Conservation (phyloP, 2,888 invertebrate species). For the Gisinianus flammeolus region DNA sequence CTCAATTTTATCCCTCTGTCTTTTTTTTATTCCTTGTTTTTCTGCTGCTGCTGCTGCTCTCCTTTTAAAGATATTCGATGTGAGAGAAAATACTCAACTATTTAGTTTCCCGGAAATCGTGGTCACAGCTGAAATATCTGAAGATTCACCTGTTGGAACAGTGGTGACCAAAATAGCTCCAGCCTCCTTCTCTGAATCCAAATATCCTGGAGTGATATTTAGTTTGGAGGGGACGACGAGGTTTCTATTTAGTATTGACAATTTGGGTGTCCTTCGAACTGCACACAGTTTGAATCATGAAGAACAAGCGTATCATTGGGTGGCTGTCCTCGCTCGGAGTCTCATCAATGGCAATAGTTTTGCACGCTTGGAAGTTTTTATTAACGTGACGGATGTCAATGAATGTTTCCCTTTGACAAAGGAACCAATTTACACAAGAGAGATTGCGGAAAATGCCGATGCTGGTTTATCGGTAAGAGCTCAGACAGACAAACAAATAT, state of each 20-base stretch:
- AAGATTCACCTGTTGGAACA: slow-evolving; percentile 80
- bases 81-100: slow-evolving; percentile 87
- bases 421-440: slow-evolving; percentile 69
- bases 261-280: slow-evolving; percentile 84
- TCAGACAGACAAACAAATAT: too few species aligned
- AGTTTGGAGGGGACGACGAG: slow-evolving; percentile 59
- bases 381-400: slow-evolving; percentile 83
- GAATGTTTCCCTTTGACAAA: slow-evolving; percentile 92
- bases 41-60: background rate
- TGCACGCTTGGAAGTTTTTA: slow-evolving; percentile 81
- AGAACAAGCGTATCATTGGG: slow-evolving; percentile 83
- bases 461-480: slow-evolving; percentile 31
- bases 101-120: slow-evolving; percentile 85
- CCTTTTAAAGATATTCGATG: slow-evolving; percentile 69
- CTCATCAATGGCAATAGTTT: slow-evolving; percentile 85
- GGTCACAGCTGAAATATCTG: slow-evolving; percentile 74
- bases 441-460: slow-evolving; percentile 50
- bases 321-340: slow-evolving; percentile 92
- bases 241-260: slow-evolving; percentile 84
- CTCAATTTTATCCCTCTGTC: background rate
- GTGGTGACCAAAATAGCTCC: slow-evolving; percentile 69
- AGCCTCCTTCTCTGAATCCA: slow-evolving; percentile 35
- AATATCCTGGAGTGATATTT: slow-evolving; percentile 42
- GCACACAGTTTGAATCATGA: slow-evolving; percentile 87
- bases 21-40: background rate